Evolutionary conservation across 2,797 vertebrate genomes (phyloP), one percentile per base, ranked within the genome.

Genomic region (Neostethus bicornis): DNA sequence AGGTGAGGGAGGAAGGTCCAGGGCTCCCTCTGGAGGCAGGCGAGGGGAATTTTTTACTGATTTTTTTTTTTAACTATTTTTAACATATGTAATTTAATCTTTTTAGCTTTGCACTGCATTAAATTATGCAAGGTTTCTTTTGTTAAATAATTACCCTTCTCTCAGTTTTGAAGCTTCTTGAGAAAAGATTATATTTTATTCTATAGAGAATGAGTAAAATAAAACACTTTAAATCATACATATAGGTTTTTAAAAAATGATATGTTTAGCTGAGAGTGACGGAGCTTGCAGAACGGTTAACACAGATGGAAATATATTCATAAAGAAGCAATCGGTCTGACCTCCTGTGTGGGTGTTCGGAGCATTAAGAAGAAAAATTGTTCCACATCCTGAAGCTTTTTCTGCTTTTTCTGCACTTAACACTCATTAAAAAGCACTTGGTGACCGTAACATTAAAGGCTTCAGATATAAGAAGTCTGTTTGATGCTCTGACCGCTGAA

Each of bases 371-470:
- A 20, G 51, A 10, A 16, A 16, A 50, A 51, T 48, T 4, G 11
- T 17, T 31, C n/a, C 26, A 0, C 6, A 7, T n/a, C n/a, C n/a
- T n/a, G 24, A 62, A 52, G 41, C 1, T 39, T 66, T 60, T 44
- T 49, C 26, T n/a, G 19, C 58, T 31, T 63, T 64, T 50, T 16
- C 41, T 26, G 45, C 63, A 66, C 48, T 80, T 51, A 51, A 57
- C 49, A n/a, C 20, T 71, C 45, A 28, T 55, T 45, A 47, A 38
- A 39, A 56, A 32, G 43, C 39, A 28, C 51, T 70, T 41, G 51
- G 26, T 28, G 10, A 13, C 31, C 13, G 11, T 34, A 9, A 32
- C 53, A 43, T 67, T 45, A 74, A 50, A 70, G 41, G 10, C 31
- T 23, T 31, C 5, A 17, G 49, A 13, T 52, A 39, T 43, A 45